Evolutionary conservation across 2,113 vertebrate species (phyloP).

Genomic region (Microcebus jonahi): DNA sequence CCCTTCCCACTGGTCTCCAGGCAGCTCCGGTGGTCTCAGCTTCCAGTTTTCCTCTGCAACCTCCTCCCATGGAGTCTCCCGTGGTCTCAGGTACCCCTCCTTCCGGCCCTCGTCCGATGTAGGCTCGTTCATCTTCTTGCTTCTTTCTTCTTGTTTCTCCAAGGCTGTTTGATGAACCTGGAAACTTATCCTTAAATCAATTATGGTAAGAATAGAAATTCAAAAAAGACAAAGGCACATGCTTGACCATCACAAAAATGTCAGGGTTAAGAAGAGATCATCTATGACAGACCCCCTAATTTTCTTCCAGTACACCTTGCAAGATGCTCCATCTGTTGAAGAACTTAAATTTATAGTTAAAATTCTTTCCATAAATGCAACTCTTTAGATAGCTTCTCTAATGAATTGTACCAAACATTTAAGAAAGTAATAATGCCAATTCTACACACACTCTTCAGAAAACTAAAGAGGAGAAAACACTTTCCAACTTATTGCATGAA

Average conservation of each 20-base stretch:
- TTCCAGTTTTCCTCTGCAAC: too few relatives aligned
- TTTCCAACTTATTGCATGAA: not conserved
- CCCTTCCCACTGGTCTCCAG: too few relatives aligned
- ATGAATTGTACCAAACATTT: not conserved
- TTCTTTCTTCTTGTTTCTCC: not conserved
- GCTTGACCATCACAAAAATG: not conserved
- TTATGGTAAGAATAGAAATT: not conserved
- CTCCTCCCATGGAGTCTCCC: too few relatives aligned
- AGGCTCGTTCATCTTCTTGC: too few relatives aligned
- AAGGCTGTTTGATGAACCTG: not conserved
- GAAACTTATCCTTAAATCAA: not conserved
- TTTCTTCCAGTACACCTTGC: not conserved
- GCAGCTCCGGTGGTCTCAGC: too few relatives aligned
- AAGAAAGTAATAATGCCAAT: not conserved
- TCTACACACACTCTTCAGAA: not conserved
- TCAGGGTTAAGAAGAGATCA: not conserved
- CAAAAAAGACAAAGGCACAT: not conserved
- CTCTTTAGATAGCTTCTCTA: not conserved
- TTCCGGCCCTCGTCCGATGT: too few relatives aligned
- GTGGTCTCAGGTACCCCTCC: too few relatives aligned
- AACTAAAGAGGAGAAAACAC: not conserved
- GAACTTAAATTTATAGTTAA: not conserved
- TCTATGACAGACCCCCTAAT: not conserved
- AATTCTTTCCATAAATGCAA: not conserved
- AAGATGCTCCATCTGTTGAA: not conserved